Evolutionary conservation across 2,888 invertebrate species (phyloP).

Genomic region (Protonemura montana): DNA sequence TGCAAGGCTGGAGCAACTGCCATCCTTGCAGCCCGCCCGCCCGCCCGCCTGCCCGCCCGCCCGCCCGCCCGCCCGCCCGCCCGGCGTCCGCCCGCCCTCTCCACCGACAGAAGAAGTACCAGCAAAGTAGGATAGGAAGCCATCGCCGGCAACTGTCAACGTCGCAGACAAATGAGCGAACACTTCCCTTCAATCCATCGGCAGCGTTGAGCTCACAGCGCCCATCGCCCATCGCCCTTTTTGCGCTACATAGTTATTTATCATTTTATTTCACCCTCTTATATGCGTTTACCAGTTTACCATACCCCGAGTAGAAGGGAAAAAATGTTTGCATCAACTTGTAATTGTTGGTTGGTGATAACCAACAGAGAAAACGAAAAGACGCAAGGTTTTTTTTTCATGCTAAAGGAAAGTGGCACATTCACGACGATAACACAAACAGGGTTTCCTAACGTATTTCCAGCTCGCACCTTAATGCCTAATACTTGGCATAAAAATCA

Average conservation of each 20-base stretch:
- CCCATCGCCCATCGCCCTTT: slow-evolving; percentile 22
- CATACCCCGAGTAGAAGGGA: background rate
- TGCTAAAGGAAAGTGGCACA: no score
- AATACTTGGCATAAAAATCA: no score
- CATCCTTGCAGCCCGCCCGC: no score
- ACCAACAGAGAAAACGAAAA: background rate
- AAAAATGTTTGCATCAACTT: slow-evolving; percentile 29
- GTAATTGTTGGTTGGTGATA: slow-evolving; percentile 18
- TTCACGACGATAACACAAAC: no score
- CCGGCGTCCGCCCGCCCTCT: no score
- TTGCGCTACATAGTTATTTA: slow-evolving; percentile 31
- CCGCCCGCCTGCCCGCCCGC: no score
- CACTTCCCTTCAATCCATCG: slow-evolving; percentile 46
- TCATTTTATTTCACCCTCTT: slow-evolving; percentile 42
- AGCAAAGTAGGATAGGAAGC: slow-evolving; percentile 44
- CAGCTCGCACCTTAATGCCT: no score
- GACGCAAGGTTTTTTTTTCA: background rate
- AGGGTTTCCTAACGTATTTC: no score
- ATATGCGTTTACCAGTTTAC: slow-evolving; percentile 37
- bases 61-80: no score
- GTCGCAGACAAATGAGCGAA: slow-evolving; percentile 46
- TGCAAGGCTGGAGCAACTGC: no score
- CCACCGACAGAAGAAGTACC: slow-evolving; percentile 39
- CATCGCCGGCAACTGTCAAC: slow-evolving; percentile 47
- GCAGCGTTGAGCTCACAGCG: background rate